Evolutionary conservation across 53 echinoderm and acorn worm genomes (phyloP).

Genomic region (Hippasteria phrygiana): DNA sequence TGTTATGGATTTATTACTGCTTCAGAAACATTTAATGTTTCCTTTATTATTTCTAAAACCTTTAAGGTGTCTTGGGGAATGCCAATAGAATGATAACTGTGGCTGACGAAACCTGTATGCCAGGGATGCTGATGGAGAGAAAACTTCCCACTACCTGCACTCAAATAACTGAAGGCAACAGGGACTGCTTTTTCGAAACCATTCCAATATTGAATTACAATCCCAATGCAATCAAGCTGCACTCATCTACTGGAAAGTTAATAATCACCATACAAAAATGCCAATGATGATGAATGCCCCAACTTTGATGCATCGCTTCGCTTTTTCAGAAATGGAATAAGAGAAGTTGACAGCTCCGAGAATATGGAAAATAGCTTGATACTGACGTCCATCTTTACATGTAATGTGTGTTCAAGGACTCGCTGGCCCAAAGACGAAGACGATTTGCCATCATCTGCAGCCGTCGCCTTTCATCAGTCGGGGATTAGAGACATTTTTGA

Average conservation of each 20-base stretch:
- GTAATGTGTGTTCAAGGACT: slow-evolving; percentile 40
- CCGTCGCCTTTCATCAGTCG: slow-evolving; percentile 45
- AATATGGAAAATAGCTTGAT: slow-evolving; percentile 28
- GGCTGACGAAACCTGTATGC: no score
- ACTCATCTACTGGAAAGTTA: neutral
- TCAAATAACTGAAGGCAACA: neutral
- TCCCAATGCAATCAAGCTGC: slow-evolving; percentile 23
- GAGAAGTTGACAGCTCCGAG: slow-evolving; percentile 31
- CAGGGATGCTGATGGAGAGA: no score
- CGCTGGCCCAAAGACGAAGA: neutral
- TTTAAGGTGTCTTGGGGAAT: no score
- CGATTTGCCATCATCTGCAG: slow-evolving; percentile 38
- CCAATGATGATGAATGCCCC: slow-evolving; percentile 32
- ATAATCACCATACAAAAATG: neutral
- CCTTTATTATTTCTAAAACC: no score
- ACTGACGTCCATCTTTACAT: slow-evolving; percentile 18
- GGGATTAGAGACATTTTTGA: slow-evolving; percentile 49
- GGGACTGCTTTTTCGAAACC: neutral
- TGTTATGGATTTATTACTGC: no score
- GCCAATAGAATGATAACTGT: no score
- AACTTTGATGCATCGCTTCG: slow-evolving; percentile 13
- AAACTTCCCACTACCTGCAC: neutral
- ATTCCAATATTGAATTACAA: slow-evolving; percentile 24
- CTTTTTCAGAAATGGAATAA: slow-evolving; percentile 10
- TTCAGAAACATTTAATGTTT: no score